These are phyloP conservation scores for Pantala flavescens DNA, from an alignment of 1,140 invertebrate genomes.

Conservation along the genomic window DNA sequence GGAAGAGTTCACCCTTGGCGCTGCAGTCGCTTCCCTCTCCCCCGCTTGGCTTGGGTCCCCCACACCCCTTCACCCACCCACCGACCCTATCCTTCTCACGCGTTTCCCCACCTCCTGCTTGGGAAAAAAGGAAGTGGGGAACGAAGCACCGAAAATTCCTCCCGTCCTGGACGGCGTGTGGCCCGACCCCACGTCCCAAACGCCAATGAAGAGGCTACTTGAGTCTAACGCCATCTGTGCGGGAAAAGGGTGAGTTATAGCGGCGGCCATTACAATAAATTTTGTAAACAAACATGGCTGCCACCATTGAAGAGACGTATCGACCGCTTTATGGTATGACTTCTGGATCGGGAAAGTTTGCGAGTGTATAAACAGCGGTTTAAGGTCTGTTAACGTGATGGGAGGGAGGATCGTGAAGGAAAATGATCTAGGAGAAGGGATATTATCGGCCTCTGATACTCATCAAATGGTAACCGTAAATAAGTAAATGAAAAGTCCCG, in stretches of 20 bases:
- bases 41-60: neutral
- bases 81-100: too few species aligned
- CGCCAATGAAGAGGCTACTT: constrained; percentile 18
- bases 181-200: neutral
- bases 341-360: neutral
- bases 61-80: too few species aligned
- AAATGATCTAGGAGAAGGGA: too few species aligned
- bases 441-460: too few species aligned
- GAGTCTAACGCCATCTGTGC: constrained; percentile 12
- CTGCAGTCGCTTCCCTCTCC: neutral
- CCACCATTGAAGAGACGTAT: constrained; percentile 11
- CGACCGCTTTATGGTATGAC: neutral
- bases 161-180: neutral
- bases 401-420: too few species aligned
- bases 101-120: neutral
- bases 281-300: constrained; percentile 20
- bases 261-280: constrained; percentile 19
- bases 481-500: too few species aligned
- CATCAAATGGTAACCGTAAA: too few species aligned
- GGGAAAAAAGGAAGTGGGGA: constrained; percentile 1
- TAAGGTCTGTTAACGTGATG: too few species aligned
- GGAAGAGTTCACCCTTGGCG: neutral
- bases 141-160: constrained; percentile 1
- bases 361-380: too few species aligned
- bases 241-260: constrained; percentile 17